Percentiles rank a stretch among this genome's conserved stretches.
Conservation (phyloP, 2,797 vertebrate species). For the Lacerta agilis region DNA sequence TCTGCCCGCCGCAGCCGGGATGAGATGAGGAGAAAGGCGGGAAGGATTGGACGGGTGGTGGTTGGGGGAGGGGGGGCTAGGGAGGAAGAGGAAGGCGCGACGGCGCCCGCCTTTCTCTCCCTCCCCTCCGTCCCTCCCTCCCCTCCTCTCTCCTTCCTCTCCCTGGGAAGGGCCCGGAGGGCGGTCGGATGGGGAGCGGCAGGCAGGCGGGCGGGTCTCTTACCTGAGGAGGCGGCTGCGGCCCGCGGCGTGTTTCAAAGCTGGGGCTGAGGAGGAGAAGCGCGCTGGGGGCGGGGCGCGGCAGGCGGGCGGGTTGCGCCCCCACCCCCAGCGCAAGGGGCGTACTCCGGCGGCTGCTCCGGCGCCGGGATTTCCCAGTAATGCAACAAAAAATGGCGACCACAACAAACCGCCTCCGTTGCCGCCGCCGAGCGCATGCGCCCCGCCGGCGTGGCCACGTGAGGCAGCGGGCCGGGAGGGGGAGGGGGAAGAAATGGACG, state of each 20-base stretch:
- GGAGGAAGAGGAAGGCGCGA: background rate
- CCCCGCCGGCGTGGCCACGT: slow-evolving; percentile 35
- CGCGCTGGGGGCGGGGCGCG: slow-evolving; percentile 38
- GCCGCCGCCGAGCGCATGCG: slow-evolving; percentile 34
- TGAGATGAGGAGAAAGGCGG: background rate
- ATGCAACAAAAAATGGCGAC: slow-evolving; percentile 84
- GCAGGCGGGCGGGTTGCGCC: slow-evolving; percentile 48
- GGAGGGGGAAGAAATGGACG: background rate
- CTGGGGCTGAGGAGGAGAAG: slow-evolving; percentile 17
- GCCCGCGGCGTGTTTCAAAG: slow-evolving; percentile 54
- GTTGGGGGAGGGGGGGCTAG: too few species aligned
- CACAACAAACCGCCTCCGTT: slow-evolving; percentile 85
- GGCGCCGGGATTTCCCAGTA: slow-evolving; percentile 77
- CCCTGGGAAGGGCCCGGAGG: slow-evolving; percentile 7
- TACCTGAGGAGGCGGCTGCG: slow-evolving; percentile 67
- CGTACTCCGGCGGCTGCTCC: slow-evolving; percentile 51
- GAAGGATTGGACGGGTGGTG: background rate
- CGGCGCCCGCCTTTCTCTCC: background rate
- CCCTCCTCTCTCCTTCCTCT: background rate
- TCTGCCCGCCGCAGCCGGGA: background rate
- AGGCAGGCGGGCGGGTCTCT: slow-evolving; percentile 34
- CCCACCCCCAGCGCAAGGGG: slow-evolving; percentile 61
- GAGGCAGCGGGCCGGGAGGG: slow-evolving; percentile 5
- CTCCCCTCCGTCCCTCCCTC: background rate
- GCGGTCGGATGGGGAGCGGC: slow-evolving; percentile 43